Evolutionary conservation across 2,113 vertebrate genomes (phyloP).

Genomic region (Salvator merianae): DNA sequence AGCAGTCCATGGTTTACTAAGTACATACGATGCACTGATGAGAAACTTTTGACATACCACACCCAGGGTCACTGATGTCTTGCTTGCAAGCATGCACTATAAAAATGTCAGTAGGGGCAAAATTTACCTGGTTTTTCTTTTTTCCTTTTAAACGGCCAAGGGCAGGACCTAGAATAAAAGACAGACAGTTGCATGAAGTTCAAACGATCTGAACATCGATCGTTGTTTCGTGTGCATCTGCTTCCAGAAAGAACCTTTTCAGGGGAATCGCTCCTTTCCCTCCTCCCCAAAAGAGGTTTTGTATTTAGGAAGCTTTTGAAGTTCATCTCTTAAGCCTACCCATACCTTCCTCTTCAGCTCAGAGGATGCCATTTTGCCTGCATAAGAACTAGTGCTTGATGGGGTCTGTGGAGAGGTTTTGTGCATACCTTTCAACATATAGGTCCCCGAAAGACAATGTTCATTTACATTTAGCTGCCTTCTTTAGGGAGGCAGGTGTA

Average conservation of each 20-base stretch:
- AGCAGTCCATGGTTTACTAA: too few relatives aligned
- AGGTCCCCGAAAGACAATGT: too few relatives aligned
- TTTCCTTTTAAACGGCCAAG: constrained; percentile 54
- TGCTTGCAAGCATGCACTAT: neutral
- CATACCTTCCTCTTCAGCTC: neutral
- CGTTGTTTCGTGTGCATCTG: neutral
- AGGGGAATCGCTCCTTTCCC: neutral
- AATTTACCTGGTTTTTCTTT: constrained; percentile 66
- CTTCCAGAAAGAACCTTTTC: neutral
- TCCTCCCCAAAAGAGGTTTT: too few relatives aligned
- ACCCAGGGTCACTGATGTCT: neutral
- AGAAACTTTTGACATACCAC: too few relatives aligned
- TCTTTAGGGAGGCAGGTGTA: too few relatives aligned
- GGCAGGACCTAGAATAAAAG: constrained; percentile 65
- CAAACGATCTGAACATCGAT: too few relatives aligned
- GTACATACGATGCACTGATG: too few relatives aligned
- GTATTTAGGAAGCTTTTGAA: too few relatives aligned
- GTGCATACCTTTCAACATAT: too few relatives aligned
- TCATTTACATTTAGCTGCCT: too few relatives aligned
- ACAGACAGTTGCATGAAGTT: neutral
- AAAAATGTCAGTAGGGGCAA: neutral
- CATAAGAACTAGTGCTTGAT: neutral
- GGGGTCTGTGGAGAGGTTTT: too few relatives aligned
- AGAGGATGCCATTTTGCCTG: neutral
- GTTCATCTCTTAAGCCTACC: too few relatives aligned